Evolutionary conservation across 92 coral and sea anemone genomes (phyloP).

Genomic region (Desmophyllum pertusum): DNA sequence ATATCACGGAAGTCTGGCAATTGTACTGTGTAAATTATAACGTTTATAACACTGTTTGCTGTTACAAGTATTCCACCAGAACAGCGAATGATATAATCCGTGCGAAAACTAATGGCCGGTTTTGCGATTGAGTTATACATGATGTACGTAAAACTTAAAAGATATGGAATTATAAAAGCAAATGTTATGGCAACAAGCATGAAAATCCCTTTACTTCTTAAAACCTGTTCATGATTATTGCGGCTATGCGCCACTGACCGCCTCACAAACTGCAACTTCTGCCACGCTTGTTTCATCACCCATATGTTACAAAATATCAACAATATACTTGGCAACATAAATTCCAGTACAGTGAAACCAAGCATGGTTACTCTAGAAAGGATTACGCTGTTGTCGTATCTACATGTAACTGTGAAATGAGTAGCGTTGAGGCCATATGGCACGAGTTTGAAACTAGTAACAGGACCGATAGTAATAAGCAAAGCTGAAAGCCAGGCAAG

Average conservation of each 20-base stretch:
- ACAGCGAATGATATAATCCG: background rate
- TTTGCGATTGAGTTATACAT: background rate
- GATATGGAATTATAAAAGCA: background rate
- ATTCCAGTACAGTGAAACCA: background rate
- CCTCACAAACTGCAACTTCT: background rate
- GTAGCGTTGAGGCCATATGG: background rate
- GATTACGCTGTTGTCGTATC: background rate
- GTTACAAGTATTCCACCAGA: background rate
- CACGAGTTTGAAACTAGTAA: background rate
- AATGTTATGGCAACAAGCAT: conserved; percentile 6
- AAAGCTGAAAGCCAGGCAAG: background rate
- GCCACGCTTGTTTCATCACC: background rate
- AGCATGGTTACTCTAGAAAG: background rate
- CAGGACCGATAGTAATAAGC: background rate
- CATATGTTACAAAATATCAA: background rate
- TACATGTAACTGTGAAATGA: background rate
- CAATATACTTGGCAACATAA: background rate
- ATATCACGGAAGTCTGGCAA: background rate
- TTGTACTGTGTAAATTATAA: background rate
- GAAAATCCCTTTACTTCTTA: background rate
- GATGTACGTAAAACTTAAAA: background rate
- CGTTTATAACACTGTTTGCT: background rate
- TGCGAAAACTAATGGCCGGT: background rate
- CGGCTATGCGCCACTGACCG: background rate
- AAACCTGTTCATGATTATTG: background rate